These are phyloP conservation scores for Lophius americanus DNA, from an alignment of 2,797 vertebrate species.

Conservation along the genomic window DNA sequence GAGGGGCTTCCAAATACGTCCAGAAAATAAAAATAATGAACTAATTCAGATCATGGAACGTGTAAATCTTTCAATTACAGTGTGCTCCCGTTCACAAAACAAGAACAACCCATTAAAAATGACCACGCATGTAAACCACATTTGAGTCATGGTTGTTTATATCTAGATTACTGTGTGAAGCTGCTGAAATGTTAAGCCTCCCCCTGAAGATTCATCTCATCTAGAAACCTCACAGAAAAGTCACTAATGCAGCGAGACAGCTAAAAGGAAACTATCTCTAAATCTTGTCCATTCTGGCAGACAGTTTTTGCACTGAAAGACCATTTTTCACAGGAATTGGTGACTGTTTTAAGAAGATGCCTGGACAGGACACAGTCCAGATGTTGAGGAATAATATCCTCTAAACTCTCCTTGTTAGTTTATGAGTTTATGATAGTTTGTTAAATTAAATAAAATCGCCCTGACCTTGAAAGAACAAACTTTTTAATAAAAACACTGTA, in stretches of 20 bases:
- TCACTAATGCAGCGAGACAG: constrained; percentile 34
- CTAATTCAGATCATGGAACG: constrained; percentile 1
- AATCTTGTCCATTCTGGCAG: constrained; percentile 61
- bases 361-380: constrained; percentile 42
- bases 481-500: constrained; percentile 1
- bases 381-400: constrained; percentile 40
- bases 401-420: constrained; percentile 14
- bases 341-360: constrained; percentile 55
- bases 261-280: constrained; percentile 61
- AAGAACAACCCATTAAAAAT: background rate
- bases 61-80: background rate
- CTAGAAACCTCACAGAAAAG: constrained; percentile 18
- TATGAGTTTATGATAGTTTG: constrained; percentile 10
- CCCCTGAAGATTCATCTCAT: constrained; percentile 15
- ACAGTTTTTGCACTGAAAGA: constrained; percentile 26
- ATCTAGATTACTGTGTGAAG: constrained; percentile 14
- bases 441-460: background rate
- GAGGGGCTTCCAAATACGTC: constrained; percentile 19
- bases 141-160: constrained; percentile 21
- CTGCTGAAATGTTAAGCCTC: constrained; percentile 22
- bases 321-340: constrained; percentile 50
- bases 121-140: background rate
- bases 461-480: background rate
- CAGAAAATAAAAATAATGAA: too few relatives aligned
- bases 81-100: constrained; percentile 2